A percentile compares a stretch with the other conserved stretches of the same genome.
Evolutionary conservation across 2,797 vertebrate genomes (phyloP).

Genomic region (Lagocephalus sceleratus): DNA sequence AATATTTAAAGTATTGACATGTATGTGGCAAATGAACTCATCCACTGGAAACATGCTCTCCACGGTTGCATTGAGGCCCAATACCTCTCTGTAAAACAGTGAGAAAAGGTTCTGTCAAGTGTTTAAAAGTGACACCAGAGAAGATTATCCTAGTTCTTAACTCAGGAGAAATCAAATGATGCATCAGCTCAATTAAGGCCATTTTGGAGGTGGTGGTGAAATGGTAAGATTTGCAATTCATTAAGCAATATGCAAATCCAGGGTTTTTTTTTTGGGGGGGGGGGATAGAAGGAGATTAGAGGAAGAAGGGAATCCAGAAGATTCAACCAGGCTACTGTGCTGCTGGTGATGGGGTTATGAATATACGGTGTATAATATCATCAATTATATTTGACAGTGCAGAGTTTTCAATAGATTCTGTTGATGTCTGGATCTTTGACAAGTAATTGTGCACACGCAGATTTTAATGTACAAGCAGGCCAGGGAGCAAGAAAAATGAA

Average conservation of each 20-base stretch:
- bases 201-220: constrained; percentile 39
- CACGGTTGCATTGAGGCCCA: no score
- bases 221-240: constrained; percentile 62
- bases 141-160: constrained; percentile 43
- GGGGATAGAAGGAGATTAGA: constrained; percentile 11
- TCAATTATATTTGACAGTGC: constrained; percentile 38
- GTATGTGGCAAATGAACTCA: no score
- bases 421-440: constrained; percentile 4
- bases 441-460: not conserved
- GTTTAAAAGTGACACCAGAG: constrained; percentile 44
- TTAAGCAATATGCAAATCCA: constrained; percentile 74
- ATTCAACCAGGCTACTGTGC: constrained; percentile 57
- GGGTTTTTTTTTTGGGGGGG: constrained; percentile 45
- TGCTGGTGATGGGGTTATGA: constrained; percentile 24
- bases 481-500: constrained; percentile 6
- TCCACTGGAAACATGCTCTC: no score
- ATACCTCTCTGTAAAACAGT: constrained; percentile 1
- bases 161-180: constrained; percentile 58
- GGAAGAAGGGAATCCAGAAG: constrained; percentile 43
- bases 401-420: constrained; percentile 12
- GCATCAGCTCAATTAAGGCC: constrained; percentile 65
- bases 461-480: no score
- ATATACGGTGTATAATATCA: no score
- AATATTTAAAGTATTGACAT: no score
- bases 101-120: not conserved